Evolutionary conservation across 2,888 invertebrate genomes (phyloP), one percentile per base, ranked within the genome.

Genomic region (Ornithoptera alexandrae): DNA sequence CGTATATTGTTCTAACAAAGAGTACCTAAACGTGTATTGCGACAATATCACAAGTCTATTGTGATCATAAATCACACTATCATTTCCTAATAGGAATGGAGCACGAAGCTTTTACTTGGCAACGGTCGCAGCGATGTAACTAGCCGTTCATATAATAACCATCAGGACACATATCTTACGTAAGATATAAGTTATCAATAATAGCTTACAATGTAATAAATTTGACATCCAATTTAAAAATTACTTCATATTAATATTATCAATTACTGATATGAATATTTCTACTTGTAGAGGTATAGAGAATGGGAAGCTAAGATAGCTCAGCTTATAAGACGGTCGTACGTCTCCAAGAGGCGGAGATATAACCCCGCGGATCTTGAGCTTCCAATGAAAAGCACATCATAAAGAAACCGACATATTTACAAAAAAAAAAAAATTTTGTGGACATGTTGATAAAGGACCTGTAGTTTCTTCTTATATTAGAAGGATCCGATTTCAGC

Each of bases 1-100:
- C 50, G 50, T 53, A 53, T 20, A 42, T 65, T 50, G 36, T 59
- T 58, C 15, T 36, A n/a, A 66, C 56, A 65, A 69, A 69, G 30
- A 63, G 42, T 60, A 53, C n/a, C 53, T 53, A 67, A 70, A 63
- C 67, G 53, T 70, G 59, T 67, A 20, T 57, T 42, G 67, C 60
- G 63, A 67, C 67, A 67, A 82, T 84, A 87, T 86, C 82, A 87
- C 85, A 86, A 84, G 85, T 78, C 73, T 78, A 56, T 63, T 56
- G 59, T 60, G 53, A 59, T 64, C 81, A 82, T 79, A 84, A 78
- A 82, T 83, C 88, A 89, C 87, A 87, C 88, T 85, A 89, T 83
- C 83, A 77, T 80, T 80, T 79, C 78, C 80, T 83, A 82, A 84
- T 79, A 78, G 75, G 74, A 74, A 75, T 72, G 72, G 75, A 77